phyloP scores from a whole-genome alignment of 1,140 invertebrate species.

The Lepidurus packardi region DNA sequence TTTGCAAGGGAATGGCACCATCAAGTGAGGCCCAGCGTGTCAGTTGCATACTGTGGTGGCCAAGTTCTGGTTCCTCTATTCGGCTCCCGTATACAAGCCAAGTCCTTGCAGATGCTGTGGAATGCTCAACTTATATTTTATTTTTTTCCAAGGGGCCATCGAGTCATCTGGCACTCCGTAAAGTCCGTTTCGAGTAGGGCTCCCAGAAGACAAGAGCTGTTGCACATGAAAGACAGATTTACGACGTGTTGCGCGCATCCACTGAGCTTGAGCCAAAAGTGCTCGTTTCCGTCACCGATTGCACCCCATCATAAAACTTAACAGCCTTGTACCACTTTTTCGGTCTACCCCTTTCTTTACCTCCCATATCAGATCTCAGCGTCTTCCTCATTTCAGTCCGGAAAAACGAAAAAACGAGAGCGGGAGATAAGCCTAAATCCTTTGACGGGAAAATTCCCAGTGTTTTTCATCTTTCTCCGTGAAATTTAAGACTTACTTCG shows the following conservation, averaged over 20 bases:
- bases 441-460: too few relatives aligned
- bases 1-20: neutral
- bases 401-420: too few relatives aligned
- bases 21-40: neutral
- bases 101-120: neutral
- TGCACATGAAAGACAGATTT: constrained; percentile 5
- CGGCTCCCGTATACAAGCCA: neutral
- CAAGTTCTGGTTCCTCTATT: neutral
- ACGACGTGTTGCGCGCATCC: neutral
- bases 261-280: constrained; percentile 18
- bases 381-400: too few relatives aligned
- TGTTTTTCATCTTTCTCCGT: too few relatives aligned
- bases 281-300: constrained; percentile 3
- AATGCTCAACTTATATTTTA: neutral
- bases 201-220: constrained; percentile 21
- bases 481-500: too few relatives aligned
- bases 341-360: neutral
- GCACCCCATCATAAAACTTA: neutral
- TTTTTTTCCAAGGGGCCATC: neutral
- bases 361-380: neutral
- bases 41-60: neutral
- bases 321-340: constrained; percentile 14
- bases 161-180: constrained; percentile 1
- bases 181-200: neutral
- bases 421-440: too few relatives aligned